Evolutionary conservation across 1,140 invertebrate genomes (phyloP), one percentile per base, ranked within the genome.

Genomic region (Artemia franciscana): DNA sequence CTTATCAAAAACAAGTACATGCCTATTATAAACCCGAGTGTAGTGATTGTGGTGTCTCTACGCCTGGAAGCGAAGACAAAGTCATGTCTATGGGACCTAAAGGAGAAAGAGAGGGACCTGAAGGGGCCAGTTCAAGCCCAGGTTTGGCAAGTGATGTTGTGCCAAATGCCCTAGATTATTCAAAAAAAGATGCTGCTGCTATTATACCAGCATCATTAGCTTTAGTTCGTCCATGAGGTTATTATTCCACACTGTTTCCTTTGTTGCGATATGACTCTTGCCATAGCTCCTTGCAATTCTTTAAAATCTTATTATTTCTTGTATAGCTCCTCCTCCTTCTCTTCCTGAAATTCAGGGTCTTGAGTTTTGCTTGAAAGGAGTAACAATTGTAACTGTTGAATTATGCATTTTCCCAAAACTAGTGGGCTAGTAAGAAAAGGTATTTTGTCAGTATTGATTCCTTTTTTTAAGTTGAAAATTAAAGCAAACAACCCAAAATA

Each of bases 111-210:
- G 70, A 70, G 12, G 66, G 63, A 9, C 70, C 70, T 2, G 70
- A 71, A 64, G 70, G 70, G n/a, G 69, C 70, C 21, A 70, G 68
- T 51, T 69, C 68, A n/a, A 70, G 69, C 5, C 70, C 70, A 27
- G 65, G 65, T 39, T 60, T 66, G 18, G 51, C 65, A 23, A 56
- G 27, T 26, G 63, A 64, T 60, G 39, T 51, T 51, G 39, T 51
- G 39, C 39, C 39, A 51, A 51, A 51, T 51, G 39, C 39, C 21
- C 21, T 51, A 18, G 39, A 51, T 3, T 51, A 51, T 51, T 15
- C 12, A 12, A 12, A 18, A 51, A 51, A 51, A 3, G 39, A 51
- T 51, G 39, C 39, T 18, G 39, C 1, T 51, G 39, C 39, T 12
- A 12, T 51, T 51, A 51, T 51, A 51, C 39, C 39, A 18, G 39